Percentiles rank a stretch among this genome's conserved stretches.
These are phyloP conservation scores for Orchesella cincta DNA, from an alignment of 1,140 invertebrate species.

Conservation along the genomic window DNA sequence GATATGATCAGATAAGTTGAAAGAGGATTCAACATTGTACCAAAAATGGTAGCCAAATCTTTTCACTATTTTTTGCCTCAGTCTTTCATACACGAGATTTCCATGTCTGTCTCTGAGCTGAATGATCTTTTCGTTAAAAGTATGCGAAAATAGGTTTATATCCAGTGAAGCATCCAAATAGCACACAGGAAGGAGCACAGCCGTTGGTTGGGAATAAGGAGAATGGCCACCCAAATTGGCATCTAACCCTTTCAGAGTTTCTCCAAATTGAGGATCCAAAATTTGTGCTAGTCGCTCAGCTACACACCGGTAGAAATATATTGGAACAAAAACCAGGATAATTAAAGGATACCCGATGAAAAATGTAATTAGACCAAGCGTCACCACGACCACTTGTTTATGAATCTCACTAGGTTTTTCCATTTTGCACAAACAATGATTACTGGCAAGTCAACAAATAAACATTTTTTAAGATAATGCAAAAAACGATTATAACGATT, in stretches of 20 bases:
- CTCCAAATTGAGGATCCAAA: neutral
- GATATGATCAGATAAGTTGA: neutral
- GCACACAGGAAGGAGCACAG: neutral
- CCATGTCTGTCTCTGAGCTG: neutral
- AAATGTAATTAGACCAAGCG: too few species aligned
- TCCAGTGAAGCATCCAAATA: neutral
- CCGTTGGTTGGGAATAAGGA: neutral
- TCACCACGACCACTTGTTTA: too few species aligned
- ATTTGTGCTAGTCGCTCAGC: neutral
- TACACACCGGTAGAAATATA: neutral
- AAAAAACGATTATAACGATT: too few species aligned
- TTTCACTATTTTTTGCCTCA: conserved; percentile 7
- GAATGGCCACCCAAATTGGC: neutral
- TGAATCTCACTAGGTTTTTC: too few species aligned
- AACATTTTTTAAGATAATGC: too few species aligned
- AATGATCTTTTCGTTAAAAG: neutral
- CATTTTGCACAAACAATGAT: too few species aligned
- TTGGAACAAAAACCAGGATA: neutral
- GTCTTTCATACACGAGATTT: neutral
- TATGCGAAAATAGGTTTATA: neutral
- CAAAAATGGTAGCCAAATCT: neutral
- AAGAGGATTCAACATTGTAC: neutral
- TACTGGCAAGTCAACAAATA: too few species aligned
- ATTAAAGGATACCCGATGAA: conserved; percentile 1
- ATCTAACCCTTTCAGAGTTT: neutral